A percentile compares a stretch with the other conserved stretches of the same genome.
phyloP scores from a whole-genome alignment of 2,888 invertebrate genomes.

The Hypercompe scribonia region DNA sequence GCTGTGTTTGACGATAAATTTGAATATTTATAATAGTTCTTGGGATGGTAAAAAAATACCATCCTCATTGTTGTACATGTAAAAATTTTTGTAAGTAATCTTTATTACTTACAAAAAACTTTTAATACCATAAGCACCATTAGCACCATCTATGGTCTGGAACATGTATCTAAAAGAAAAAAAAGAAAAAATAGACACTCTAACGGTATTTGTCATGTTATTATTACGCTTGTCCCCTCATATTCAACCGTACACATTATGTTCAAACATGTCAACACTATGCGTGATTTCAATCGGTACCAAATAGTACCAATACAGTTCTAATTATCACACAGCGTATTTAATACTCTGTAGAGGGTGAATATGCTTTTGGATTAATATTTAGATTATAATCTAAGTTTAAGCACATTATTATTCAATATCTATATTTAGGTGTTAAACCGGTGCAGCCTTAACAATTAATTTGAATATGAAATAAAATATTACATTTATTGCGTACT shows the following conservation, averaged over 20 bases:
- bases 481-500: not conserved
- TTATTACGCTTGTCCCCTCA: slow-evolving; percentile 21
- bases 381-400: slow-evolving; percentile 18
- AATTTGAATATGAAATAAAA: slow-evolving; percentile 16
- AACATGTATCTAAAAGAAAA: not conserved
- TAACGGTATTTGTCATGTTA: slow-evolving; percentile 13
- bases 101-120: too few relatives aligned
- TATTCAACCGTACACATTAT: slow-evolving; percentile 16
- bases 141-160: not conserved
- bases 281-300: slow-evolving; percentile 43
- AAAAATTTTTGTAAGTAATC: too few relatives aligned
- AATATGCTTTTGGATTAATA: slow-evolving; percentile 23
- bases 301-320: slow-evolving; percentile 47
- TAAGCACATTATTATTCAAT: slow-evolving; percentile 12
- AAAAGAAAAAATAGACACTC: not conserved
- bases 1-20: too few relatives aligned
- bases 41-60: too few relatives aligned
- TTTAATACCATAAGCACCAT: too few relatives aligned
- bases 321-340: slow-evolving; percentile 37
- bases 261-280: slow-evolving; percentile 26
- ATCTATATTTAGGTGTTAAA: slow-evolving; percentile 5
- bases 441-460: not conserved
- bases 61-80: too few relatives aligned
- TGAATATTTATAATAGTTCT: too few relatives aligned
- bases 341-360: slow-evolving; percentile 23